These are phyloP conservation scores for Drosophila micromelanica DNA, from an alignment of 1,140 invertebrate species.

Conservation along the genomic window DNA sequence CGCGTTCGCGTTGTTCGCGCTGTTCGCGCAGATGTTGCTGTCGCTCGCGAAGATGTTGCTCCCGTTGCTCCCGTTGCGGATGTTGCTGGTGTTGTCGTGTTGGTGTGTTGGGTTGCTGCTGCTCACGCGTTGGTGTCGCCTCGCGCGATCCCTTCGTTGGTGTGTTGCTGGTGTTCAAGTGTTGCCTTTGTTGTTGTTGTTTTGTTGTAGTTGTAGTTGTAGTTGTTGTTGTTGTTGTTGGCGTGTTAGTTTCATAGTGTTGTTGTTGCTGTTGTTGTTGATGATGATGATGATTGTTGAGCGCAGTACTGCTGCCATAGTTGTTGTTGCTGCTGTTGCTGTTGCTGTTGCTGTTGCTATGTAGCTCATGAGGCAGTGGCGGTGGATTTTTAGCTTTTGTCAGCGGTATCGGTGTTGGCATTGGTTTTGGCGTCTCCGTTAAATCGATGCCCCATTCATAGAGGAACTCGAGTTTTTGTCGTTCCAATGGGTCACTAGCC, in stretches of 20 bases:
- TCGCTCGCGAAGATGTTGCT: conserved; percentile 54
- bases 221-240: conserved; percentile 38
- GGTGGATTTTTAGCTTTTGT: conserved; percentile 84
- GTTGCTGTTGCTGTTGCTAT: conserved; percentile 42
- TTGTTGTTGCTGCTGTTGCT: conserved; percentile 47
- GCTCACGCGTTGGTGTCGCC: conserved; percentile 65
- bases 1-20: conserved; percentile 51
- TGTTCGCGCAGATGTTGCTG: conserved; percentile 54
- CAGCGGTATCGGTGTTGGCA: conserved; percentile 84
- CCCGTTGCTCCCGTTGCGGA: conserved; percentile 44
- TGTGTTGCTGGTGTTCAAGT: conserved; percentile 57
- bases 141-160: conserved; percentile 71
- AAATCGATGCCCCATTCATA: conserved; percentile 87
- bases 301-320: conserved; percentile 63
- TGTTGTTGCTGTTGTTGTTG: conserved; percentile 49
- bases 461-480: conserved; percentile 85
- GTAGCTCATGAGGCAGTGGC: conserved; percentile 79
- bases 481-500: conserved; percentile 88
- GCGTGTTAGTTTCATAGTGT: conserved; percentile 50
- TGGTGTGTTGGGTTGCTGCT: conserved; percentile 49
- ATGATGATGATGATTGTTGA: conserved; percentile 65
- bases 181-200: conserved; percentile 35
- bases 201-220: conserved; percentile 46
- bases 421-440: conserved; percentile 85
- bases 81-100: conserved; percentile 46